Conservation (phyloP, 2,797 vertebrate genomes). For the Salarias fasciatus region DNA sequence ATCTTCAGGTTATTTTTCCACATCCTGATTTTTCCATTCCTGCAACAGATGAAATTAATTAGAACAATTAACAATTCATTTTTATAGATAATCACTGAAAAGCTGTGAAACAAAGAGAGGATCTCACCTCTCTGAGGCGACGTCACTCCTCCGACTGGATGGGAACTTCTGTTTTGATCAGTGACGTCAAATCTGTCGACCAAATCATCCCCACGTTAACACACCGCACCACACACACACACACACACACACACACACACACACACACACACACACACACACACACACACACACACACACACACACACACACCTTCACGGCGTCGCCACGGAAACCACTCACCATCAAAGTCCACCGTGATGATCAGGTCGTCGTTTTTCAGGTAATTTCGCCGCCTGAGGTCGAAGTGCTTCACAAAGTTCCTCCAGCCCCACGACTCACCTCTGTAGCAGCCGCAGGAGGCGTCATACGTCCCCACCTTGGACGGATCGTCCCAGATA, state of each 20-base stretch:
- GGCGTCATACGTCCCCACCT: slow-evolving; percentile 65
- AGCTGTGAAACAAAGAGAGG: neutral
- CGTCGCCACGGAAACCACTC: no score
- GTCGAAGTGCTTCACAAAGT: slow-evolving; percentile 85
- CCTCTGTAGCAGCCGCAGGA: slow-evolving; percentile 78
- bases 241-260: neutral
- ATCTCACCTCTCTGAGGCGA: slow-evolving; percentile 21
- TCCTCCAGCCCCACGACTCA: slow-evolving; percentile 72
- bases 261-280: neutral
- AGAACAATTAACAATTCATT: neutral
- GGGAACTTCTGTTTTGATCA: slow-evolving; percentile 76
- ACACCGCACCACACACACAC: no score
- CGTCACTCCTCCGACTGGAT: slow-evolving; percentile 46
- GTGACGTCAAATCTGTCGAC: slow-evolving; percentile 71
- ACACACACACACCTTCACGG: slow-evolving; percentile 5
- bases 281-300: neutral
- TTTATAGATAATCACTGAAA: neutral
- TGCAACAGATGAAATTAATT: neutral
- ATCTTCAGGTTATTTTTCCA: no score
- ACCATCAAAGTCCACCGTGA: slow-evolving; percentile 90
- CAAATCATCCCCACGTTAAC: neutral
- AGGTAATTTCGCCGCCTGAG: slow-evolving; percentile 83
- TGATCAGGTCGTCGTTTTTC: slow-evolving; percentile 90
- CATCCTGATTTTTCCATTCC: slow-evolving; percentile 6
- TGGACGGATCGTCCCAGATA: slow-evolving; percentile 85